Evolutionary conservation across 1,140 invertebrate genomes (phyloP), one percentile per base, ranked within the genome.

Genomic region (Eurosta solidaginis): DNA sequence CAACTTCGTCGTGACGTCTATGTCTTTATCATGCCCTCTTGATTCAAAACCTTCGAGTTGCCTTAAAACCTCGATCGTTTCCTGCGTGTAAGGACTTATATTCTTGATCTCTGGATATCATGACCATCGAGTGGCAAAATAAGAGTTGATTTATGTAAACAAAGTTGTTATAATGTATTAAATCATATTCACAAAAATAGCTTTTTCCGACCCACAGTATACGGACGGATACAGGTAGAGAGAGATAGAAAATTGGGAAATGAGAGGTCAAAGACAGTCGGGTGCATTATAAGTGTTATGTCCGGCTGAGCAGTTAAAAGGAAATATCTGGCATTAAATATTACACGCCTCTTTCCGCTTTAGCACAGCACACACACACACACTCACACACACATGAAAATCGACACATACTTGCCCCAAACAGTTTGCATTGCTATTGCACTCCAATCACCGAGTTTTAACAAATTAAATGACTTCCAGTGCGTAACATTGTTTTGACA

Each of bases 391-490:
- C n/a, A 52, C 17, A 9, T 27, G 27, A 54, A 29, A 25, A 47
- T 25, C 7, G 3, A 59, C 4, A 6, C 27, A 5, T 45, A 17
- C 17, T 22, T 3, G 14, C 27, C 6, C 52, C 4, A 10, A 59
- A 10, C 20, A 12, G 27, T 9, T 22, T 40, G 44, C 14, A 68
- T n/a, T 68, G 10, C 22, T 44, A 42, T 22, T 20, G 14, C 73
- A 47, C 82, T 63, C 79, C 82, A 85, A 84, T 85, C 84, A 83
- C 81, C 82, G 81, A 85, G 84, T 85, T 84, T n/a, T 85, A 85
- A 85, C 84, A 85, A 85, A 85, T 85, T 85, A 85, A 85, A 85
- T 85, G 84, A 85, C 84, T 85, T 85, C 84, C 84, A 85, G 84
- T 77, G 85, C 81, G 84, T 82, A 85, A 85, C 84, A 85, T 85